These are phyloP conservation scores for Paramuricea clavata DNA, from an alignment of 92 coral and sea anemone species.

Conservation along the genomic window DNA sequence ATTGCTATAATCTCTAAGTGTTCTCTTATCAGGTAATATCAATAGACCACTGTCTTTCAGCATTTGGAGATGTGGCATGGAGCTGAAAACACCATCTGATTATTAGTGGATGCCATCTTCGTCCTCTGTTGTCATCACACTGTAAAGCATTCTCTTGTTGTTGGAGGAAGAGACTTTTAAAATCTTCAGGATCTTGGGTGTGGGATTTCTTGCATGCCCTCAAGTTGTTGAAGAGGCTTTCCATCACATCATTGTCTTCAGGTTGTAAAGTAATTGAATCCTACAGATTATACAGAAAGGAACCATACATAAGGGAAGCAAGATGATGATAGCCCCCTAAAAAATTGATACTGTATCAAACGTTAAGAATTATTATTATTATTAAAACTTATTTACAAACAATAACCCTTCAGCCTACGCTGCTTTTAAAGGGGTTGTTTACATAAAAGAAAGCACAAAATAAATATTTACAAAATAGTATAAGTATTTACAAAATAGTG, in stretches of 20 bases:
- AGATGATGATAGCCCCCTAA: no score
- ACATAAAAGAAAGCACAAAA: no score
- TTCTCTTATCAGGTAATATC: constrained; percentile 59
- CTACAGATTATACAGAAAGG: not conserved
- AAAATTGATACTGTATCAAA: no score
- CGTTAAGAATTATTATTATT: no score
- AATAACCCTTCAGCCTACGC: no score
- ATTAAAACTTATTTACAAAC: no score
- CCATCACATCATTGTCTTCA: constrained; percentile 34
- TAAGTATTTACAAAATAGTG: no score
- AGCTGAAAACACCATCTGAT: constrained; percentile 66
- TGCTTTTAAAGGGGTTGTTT: no score
- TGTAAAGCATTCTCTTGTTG: constrained; percentile 38
- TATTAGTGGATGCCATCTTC: constrained; percentile 64
- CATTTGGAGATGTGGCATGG: constrained; percentile 43
- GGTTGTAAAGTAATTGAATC: constrained; percentile 22
- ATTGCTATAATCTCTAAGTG: constrained; percentile 65
- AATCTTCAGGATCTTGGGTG: constrained; percentile 36
- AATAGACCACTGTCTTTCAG: constrained; percentile 57
- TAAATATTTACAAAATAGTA: no score
- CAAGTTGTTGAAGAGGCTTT: constrained; percentile 39
- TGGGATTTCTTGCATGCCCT: not conserved
- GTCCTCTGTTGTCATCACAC: constrained; percentile 33
- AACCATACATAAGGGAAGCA: no score
- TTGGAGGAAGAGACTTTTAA: constrained; percentile 49